Evolutionary conservation across 1,140 invertebrate genomes (phyloP).

Genomic region (Drosophila simulans): DNA sequence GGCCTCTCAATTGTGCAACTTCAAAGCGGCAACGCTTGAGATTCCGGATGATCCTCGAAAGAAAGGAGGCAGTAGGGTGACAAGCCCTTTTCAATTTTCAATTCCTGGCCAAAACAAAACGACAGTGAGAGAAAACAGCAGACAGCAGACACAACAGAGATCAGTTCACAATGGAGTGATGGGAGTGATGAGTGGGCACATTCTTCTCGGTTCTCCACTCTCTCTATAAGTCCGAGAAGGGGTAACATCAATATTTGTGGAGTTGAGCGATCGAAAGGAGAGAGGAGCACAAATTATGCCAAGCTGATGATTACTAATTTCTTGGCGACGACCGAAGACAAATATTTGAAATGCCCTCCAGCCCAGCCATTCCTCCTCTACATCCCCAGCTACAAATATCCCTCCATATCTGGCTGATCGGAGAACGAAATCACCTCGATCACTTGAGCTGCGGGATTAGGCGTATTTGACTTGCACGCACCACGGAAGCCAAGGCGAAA

Average conservation of each 20-base stretch:
- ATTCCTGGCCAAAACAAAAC: conserved; percentile 34
- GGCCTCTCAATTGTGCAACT: conserved; percentile 71
- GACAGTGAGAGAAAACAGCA: conserved; percentile 21
- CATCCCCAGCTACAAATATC: conserved; percentile 12
- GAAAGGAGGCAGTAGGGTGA: conserved; percentile 25
- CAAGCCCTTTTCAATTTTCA: conserved; percentile 36
- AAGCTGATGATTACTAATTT: conserved; percentile 76
- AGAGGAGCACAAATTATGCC: conserved; percentile 43
- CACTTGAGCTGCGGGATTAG: conserved; percentile 84
- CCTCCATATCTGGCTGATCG: conserved; percentile 46
- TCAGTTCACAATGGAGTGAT: conserved; percentile 15
- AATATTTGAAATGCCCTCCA: conserved; percentile 80
- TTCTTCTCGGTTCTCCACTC: conserved; percentile 39
- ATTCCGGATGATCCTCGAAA: conserved; percentile 22
- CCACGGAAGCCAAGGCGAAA: conserved; percentile 54
- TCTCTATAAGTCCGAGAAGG: conserved; percentile 29
- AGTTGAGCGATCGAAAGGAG: conserved; percentile 17
- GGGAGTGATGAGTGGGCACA: conserved; percentile 69
- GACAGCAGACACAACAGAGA: conserved; percentile 18
- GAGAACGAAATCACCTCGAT: conserved; percentile 81
- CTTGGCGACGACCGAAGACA: conserved; percentile 74
- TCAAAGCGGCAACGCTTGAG: conserved; percentile 63
- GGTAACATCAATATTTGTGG: conserved; percentile 67
- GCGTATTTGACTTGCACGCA: conserved; percentile 83
- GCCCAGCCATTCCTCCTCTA: conserved; percentile 50